Base-by-base conservation (phyloP, 92 coral and sea anemone species). In the Diadumene lineata region DNA sequence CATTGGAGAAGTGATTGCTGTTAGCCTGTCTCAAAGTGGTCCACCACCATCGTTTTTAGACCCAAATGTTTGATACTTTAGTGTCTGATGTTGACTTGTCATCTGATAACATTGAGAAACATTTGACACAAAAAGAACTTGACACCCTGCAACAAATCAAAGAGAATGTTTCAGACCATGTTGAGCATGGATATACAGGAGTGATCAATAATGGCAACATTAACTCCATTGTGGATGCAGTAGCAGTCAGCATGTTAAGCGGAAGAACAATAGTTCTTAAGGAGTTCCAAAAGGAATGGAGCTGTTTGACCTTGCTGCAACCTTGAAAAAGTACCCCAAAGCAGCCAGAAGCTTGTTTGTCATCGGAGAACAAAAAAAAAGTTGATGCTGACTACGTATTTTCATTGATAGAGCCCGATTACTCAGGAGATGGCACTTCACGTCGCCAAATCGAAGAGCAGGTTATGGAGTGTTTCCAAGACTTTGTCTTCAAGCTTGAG, bases 21-120 rank as follows among this genome's bases (percentile, higher is more conserved):
- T 91, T 50, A 83, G 87, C 73, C 68, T 90, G 56, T 89, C 83
- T 56, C 89, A 90, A 67, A 87, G 92, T 43, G 88, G 92, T n/a
- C 97, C 92, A 56, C 73, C 88, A 21, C 92, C 97, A 18, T 72
- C 81, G 62, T 87, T 87, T 73, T 38, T 87, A 24, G 82, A 77
- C 69, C 73, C 76, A 43, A 74, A 74, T 78, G 84, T 82, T 11
- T 69, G 51, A 90, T 50, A 78, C 82, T 74, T 75, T 79, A 60
- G 78, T 82, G 16, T 46, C 73, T 24, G 72, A 67, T 38, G 6
- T 67, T n/a, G 60, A 46, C 46, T 68, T 43, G 0, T 1, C 61
- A 10, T 22, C 6, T 11, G 38, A 11, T 29, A n/a, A 30, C 9
- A 32, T 26, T 6, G 84, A 90, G 38, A 69, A 87, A 66, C 90